Conservation (phyloP, 2,113 vertebrate genomes). For the Takifugu bimaculatus region DNA sequence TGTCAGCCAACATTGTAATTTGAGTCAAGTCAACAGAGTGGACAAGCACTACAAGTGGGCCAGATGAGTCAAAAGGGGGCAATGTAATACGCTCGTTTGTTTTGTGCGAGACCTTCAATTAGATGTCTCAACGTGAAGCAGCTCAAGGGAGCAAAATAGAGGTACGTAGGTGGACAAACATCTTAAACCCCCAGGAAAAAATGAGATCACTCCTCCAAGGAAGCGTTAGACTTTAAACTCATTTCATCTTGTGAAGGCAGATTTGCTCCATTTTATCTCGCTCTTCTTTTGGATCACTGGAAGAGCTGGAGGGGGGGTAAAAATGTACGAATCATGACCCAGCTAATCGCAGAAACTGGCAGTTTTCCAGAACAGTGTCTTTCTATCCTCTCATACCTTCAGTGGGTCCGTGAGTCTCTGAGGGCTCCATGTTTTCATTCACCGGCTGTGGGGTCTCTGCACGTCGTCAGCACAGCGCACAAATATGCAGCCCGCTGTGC, state of each 20-base stretch:
- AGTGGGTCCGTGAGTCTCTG: constrained; percentile 44
- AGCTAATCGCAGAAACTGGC: constrained; percentile 8
- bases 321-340: constrained; percentile 6
- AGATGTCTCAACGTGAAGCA: constrained; percentile 56
- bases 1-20: constrained; percentile 52
- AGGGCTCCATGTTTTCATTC: constrained; percentile 52
- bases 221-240: too few species aligned
- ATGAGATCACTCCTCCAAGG: too few species aligned
- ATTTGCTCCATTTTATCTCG: constrained; percentile 7
- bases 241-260: too few species aligned
- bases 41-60: constrained; percentile 51
- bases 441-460: constrained; percentile 46
- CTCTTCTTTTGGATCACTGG: background rate
- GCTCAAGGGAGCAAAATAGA: constrained; percentile 20
- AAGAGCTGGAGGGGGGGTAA: background rate
- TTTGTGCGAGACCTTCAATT: constrained; percentile 68
- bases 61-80: constrained; percentile 48
- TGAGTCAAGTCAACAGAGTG: constrained; percentile 52
- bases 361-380: constrained; percentile 19
- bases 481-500: constrained; percentile 58
- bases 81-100: constrained; percentile 68
- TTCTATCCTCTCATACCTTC: constrained; percentile 2
- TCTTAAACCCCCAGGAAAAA: constrained; percentile 38
- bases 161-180: constrained; percentile 35
- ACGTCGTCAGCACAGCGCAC: constrained; percentile 45